Conservation (phyloP, 2,113 vertebrate species). For the Neomonachus schauinslandi region DNA sequence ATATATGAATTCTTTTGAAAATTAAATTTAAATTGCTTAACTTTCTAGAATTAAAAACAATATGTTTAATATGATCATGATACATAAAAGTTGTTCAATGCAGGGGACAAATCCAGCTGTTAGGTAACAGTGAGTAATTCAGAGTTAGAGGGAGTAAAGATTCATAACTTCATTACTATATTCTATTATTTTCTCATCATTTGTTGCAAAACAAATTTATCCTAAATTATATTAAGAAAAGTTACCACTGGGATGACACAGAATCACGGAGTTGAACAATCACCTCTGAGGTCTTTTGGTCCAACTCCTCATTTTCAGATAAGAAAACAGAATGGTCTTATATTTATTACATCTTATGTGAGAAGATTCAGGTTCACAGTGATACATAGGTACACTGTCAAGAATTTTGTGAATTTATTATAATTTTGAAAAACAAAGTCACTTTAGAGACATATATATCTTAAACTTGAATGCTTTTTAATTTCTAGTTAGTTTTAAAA, state of each 20-base stretch:
- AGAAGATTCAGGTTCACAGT: constrained; percentile 24
- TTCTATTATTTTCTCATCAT: background rate
- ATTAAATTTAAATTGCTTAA: constrained; percentile 60
- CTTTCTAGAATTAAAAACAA: constrained; percentile 26
- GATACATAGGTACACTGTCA: background rate
- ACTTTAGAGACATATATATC: background rate
- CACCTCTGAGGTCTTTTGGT: background rate
- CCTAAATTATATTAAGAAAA: background rate
- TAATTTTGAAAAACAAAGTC: constrained; percentile 32
- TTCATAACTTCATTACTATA: constrained; percentile 6
- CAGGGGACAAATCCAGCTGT: background rate
- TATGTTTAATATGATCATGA: background rate
- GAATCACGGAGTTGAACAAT: background rate
- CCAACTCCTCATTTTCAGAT: background rate
- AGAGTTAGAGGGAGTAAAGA: background rate
- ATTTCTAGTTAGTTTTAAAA: constrained; percentile 55
- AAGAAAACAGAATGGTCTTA: constrained; percentile 3
- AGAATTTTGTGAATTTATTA: constrained; percentile 34
- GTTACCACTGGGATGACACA: background rate
- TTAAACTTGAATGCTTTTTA: constrained; percentile 32
- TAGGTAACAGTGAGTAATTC: background rate
- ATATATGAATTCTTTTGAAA: constrained; percentile 37
- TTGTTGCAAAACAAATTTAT: constrained; percentile 45
- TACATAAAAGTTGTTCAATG: constrained; percentile 59
- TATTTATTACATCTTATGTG: constrained; percentile 1